Evolutionary conservation across 1,140 invertebrate species (phyloP).

Genomic region (Globodera rostochiensis): DNA sequence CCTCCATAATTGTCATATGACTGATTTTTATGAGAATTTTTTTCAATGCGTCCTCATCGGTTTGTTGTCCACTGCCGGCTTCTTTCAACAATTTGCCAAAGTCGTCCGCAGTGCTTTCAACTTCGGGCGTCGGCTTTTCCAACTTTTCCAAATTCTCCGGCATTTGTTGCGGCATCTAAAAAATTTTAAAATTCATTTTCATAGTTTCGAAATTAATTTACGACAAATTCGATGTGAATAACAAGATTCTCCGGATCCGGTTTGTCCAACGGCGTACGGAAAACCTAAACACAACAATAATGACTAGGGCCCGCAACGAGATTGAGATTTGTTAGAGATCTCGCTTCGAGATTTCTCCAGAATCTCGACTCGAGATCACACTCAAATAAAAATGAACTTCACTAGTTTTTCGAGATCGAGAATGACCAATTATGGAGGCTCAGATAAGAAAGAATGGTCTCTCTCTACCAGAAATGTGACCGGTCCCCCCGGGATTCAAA

Average conservation of each 20-base stretch:
- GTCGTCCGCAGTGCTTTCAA: not conserved
- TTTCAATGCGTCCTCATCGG: not conserved
- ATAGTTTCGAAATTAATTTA: not conserved
- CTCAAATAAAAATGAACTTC: too few relatives aligned
- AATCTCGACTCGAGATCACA: too few relatives aligned
- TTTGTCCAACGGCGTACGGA: conserved; percentile 11
- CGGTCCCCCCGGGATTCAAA: too few relatives aligned
- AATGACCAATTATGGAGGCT: too few relatives aligned
- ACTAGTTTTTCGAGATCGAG: too few relatives aligned
- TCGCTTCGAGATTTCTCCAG: too few relatives aligned
- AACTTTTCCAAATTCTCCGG: not conserved
- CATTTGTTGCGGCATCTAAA: not conserved
- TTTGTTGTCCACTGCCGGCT: not conserved
- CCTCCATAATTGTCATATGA: not conserved
- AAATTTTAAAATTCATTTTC: not conserved
- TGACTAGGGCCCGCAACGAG: too few relatives aligned
- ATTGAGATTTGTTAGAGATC: too few relatives aligned
- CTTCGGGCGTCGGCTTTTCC: not conserved
- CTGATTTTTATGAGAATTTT: not conserved
- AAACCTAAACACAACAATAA: not conserved
- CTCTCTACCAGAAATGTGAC: too few relatives aligned
- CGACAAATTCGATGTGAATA: conserved; percentile 17
- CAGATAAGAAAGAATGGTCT: too few relatives aligned
- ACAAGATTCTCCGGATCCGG: conserved; percentile 2
- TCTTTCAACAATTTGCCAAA: conserved; percentile 1